phyloP scores from a whole-genome alignment of 2,113 vertebrate species.

The Ivindomyrus marchei region DNA sequence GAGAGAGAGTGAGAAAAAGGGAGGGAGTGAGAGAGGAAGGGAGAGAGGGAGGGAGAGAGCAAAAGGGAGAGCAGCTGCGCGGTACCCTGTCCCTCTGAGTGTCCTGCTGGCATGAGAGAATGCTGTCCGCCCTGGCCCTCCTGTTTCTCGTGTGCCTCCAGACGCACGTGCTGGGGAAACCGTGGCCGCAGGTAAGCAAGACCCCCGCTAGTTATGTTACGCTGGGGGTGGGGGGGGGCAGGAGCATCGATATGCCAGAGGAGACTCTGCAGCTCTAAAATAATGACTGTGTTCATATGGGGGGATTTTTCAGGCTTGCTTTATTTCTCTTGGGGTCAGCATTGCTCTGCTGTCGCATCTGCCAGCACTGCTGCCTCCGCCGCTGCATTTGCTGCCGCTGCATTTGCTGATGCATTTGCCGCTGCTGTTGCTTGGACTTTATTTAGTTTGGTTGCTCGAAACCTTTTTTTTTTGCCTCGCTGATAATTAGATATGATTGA shows the following conservation, averaged over 20 bases:
- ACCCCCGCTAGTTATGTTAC: conserved; percentile 35
- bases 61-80: conserved; percentile 30
- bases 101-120: conserved; percentile 45
- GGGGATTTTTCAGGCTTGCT: not conserved
- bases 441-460: not conserved
- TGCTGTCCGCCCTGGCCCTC: conserved; percentile 53
- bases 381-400: not conserved
- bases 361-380: not conserved
- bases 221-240: not conserved
- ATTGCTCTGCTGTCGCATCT: not conserved
- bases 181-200: conserved; percentile 72
- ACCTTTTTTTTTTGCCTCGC: not conserved
- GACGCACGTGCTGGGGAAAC: conserved; percentile 68
- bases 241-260: not conserved
- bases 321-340: not conserved
- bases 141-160: conserved; percentile 73
- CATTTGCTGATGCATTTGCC: not conserved
- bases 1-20: conserved; percentile 29
- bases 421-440: not conserved
- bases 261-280: not conserved
- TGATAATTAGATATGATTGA: not conserved
- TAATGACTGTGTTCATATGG: not conserved
- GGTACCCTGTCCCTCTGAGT: conserved; percentile 41
- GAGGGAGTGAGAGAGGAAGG: conserved; percentile 53
- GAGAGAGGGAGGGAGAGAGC: conserved; percentile 46